Evolutionary conservation across 1,140 invertebrate species (phyloP), one percentile per base, ranked within the genome.

Genomic region (Doryteuthis pealeii): DNA sequence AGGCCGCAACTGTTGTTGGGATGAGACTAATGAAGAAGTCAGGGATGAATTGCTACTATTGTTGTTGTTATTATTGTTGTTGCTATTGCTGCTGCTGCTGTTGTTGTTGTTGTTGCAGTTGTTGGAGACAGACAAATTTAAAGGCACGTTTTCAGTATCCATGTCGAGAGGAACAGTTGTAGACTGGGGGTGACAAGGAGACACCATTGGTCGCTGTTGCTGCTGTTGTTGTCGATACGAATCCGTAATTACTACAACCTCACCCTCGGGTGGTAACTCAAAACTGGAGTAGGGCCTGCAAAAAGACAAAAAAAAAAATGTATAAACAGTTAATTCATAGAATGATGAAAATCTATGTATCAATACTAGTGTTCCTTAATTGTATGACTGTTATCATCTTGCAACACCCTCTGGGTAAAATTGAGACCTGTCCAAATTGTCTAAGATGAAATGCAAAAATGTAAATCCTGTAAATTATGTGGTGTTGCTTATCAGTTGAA

Each of bases 141-240:
- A 81, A 66, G 80, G 86, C 72, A 81, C 81, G 71, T 82, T 86
- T 77, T 85, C 80, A 32, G 76, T 78, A 68, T 82, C 82, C n/a
- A 74, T 58, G 22, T 72, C 71, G 22, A 62, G 18, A 8, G 31
- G 28, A n/a, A 40, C 54, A 18, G 32, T 4, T 15, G 26, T 30
- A 33, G 71, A 62, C 26, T 62, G 76, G 65, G 40, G 77, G 76
- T 70, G 79, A 78, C 71, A 81, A 74, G 74, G 78, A 73, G 54
- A 72, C 40, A 70, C 77, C 54, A 77, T 74, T 70, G 65, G 74
- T 72, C 33, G 75, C 15, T 31, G 33, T n/a, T 33, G 76, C 58
- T 22, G 69, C 31, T 69, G 75, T 12, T 43, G 79, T 40, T 66
- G 70, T 35, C 74, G 40, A 28, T 66, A 77, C 5, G 76, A 54